Percentiles rank a stretch among this genome's conserved stretches.
phyloP scores from a whole-genome alignment of 2,113 vertebrate genomes.

The Capreolus pygargus region DNA sequence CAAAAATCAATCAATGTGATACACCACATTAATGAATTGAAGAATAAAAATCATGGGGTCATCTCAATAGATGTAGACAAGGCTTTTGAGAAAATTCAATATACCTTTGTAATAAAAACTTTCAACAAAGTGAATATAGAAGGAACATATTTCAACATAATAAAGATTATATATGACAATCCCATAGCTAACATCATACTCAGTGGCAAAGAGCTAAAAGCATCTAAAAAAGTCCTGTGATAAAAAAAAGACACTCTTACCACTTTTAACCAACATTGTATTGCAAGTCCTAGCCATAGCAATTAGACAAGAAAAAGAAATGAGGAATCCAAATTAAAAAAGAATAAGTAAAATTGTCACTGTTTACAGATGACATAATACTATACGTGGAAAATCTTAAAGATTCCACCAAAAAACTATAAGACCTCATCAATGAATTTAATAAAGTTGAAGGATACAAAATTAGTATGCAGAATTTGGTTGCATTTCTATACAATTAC shows the following conservation, averaged over 20 bases:
- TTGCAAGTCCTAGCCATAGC: background rate
- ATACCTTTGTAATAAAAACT: background rate
- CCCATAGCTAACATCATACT: background rate
- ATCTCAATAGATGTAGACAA: background rate
- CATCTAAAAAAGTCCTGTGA: background rate
- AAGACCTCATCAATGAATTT: background rate
- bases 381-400: background rate
- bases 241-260: background rate
- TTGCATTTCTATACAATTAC: background rate
- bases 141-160: background rate
- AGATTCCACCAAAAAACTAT: background rate
- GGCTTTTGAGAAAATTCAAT: background rate
- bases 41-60: background rate
- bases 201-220: background rate
- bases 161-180: background rate
- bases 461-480: background rate
- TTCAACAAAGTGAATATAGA: background rate
- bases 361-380: background rate
- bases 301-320: background rate
- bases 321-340: background rate
- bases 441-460: background rate
- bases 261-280: background rate
- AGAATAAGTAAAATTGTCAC: background rate
- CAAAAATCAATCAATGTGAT: background rate
- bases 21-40: background rate